These are phyloP conservation scores for Ophiodon elongatus DNA, from an alignment of 2,113 vertebrate genomes.

Conservation along the genomic window DNA sequence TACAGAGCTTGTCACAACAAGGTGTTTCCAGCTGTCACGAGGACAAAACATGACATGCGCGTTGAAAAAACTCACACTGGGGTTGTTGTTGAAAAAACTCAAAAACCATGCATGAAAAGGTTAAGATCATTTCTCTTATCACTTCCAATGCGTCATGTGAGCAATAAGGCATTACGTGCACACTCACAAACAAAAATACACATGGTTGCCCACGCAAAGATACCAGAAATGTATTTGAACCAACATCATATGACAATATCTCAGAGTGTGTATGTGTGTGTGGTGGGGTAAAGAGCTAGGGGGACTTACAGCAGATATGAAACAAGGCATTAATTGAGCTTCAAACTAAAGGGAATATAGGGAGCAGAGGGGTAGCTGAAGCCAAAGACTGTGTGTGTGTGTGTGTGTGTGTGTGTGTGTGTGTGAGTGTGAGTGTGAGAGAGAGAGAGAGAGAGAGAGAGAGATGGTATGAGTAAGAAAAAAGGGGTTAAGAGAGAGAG, in stretches of 20 bases:
- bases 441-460: slow-evolving; percentile 26
- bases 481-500: slow-evolving; percentile 22
- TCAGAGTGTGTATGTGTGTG: slow-evolving; percentile 18
- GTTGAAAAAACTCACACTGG: slow-evolving; percentile 18
- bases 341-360: slow-evolving; percentile 71
- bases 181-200: slow-evolving; percentile 5
- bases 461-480: not conserved
- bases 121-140: slow-evolving; percentile 19
- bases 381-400: not conserved
- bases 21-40: slow-evolving; percentile 42
- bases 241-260: slow-evolving; percentile 46
- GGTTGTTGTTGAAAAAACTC: not conserved
- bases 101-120: slow-evolving; percentile 24
- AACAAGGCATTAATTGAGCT: slow-evolving; percentile 82
- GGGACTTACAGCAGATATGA: slow-evolving; percentile 74
- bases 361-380: slow-evolving; percentile 15
- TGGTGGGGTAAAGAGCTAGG: slow-evolving; percentile 42
- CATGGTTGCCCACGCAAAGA: not conserved
- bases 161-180: slow-evolving; percentile 1
- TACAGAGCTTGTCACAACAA: not conserved
- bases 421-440: not conserved
- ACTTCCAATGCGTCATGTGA: not conserved
- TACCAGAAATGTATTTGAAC: slow-evolving; percentile 48
- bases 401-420: slow-evolving; percentile 24
- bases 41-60: slow-evolving; percentile 24